A percentile compares a stretch with the other conserved stretches of the same genome.
Evolutionary conservation across 2,113 vertebrate species (phyloP).

Genomic region (Pandion haliaetus): DNA sequence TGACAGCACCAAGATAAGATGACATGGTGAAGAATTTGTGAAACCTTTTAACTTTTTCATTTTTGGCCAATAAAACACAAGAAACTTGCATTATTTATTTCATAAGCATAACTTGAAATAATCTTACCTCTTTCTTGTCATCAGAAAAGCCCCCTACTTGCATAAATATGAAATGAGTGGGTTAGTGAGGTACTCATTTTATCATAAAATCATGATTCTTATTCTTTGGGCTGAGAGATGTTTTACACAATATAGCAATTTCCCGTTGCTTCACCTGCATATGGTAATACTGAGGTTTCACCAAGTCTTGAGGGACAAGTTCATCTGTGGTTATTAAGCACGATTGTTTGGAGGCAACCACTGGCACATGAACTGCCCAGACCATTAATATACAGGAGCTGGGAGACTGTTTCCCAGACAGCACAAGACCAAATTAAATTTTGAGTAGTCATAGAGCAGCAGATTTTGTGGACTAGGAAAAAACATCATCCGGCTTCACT

Average conservation of each 20-base stretch:
- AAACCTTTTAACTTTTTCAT: slow-evolving; percentile 48
- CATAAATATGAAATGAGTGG: neutral
- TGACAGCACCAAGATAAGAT: neutral
- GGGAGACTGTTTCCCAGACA: neutral
- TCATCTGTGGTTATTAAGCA: neutral
- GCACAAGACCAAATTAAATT: neutral
- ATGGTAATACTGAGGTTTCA: neutral
- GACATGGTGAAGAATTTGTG: slow-evolving; percentile 28
- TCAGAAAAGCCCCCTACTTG: neutral
- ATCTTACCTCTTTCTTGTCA: neutral
- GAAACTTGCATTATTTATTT: slow-evolving; percentile 28
- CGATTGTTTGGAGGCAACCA: fast-evolving
- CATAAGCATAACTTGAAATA: neutral
- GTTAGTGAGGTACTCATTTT: neutral
- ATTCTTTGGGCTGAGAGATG: neutral
- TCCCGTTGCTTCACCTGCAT: neutral
- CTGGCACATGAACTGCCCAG: neutral
- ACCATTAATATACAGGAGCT: neutral
- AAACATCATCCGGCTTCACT: neutral
- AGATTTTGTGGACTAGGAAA: neutral
- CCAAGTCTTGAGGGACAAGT: neutral
- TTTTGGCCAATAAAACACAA: slow-evolving; percentile 49
- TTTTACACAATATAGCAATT: neutral
- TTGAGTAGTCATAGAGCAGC: neutral
- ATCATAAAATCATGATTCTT: neutral